Conservation (phyloP, 2,797 vertebrate genomes). For the Enteromius fasciolatus region DNA sequence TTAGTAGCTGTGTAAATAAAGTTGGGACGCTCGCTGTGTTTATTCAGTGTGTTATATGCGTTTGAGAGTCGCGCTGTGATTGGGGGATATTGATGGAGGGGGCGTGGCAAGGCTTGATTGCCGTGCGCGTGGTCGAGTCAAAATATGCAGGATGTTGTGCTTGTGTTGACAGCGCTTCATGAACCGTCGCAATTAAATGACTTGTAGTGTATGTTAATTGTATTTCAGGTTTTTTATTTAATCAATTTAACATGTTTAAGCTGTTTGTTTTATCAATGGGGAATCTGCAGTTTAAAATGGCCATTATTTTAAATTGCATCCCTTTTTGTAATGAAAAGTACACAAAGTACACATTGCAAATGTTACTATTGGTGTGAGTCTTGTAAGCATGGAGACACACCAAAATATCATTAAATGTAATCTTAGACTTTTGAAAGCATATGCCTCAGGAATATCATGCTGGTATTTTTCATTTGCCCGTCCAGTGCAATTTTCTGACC, state of each 20-base stretch:
- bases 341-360: background rate
- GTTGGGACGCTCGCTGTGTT: constrained; percentile 70
- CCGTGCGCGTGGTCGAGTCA: constrained; percentile 72
- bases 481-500: constrained; percentile 18
- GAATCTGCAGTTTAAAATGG: background rate
- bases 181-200: background rate
- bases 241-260: background rate
- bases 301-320: background rate
- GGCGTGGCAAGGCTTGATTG: constrained; percentile 81
- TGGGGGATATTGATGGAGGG: constrained; percentile 85
- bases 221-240: background rate
- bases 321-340: background rate
- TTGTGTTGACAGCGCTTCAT: constrained; percentile 67
- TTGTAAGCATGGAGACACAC: background rate
- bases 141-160: constrained; percentile 68
- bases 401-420: background rate
- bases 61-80: constrained; percentile 76
- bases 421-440: background rate
- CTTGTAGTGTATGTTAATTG: background rate
- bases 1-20: constrained; percentile 46
- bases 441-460: constrained; percentile 2
- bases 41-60: constrained; percentile 76
- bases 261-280: background rate
- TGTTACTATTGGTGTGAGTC: background rate
- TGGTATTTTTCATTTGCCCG: constrained; percentile 23